Conservation (phyloP, 2,888 invertebrate genomes). For the Acronicta alni region DNA sequence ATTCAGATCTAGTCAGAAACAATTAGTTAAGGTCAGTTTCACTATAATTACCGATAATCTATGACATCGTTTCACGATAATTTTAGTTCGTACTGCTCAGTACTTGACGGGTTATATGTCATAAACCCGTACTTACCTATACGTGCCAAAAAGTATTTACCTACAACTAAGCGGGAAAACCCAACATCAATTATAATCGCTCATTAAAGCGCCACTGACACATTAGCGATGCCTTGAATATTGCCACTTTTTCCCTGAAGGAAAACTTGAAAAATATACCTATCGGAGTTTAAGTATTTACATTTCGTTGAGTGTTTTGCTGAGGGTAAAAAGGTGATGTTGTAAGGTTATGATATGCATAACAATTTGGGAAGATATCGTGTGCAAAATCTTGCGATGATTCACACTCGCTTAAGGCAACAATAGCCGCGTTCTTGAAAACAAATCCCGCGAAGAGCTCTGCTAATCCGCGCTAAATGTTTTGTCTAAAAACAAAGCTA, state of each 20-base stretch:
- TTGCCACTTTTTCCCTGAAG: constrained; percentile 10
- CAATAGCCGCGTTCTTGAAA: too few species aligned
- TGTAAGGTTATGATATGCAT: not conserved
- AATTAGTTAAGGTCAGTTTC: constrained; percentile 17
- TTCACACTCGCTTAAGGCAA: constrained; percentile 8
- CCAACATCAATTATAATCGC: constrained; percentile 27
- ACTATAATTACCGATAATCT: constrained; percentile 7
- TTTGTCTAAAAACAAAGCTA: too few species aligned
- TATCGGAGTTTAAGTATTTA: constrained; percentile 7
- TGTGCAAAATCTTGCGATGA: constrained; percentile 18
- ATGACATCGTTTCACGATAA: constrained; percentile 11
- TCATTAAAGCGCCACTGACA: constrained; percentile 27
- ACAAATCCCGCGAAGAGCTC: too few species aligned
- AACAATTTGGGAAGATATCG: constrained; percentile 3
- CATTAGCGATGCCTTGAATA: constrained; percentile 10
- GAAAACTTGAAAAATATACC: constrained; percentile 13
- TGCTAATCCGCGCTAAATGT: too few species aligned
- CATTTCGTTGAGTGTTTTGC: constrained; percentile 7
- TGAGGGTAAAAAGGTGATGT: not conserved
- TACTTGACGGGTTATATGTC: constrained; percentile 19
- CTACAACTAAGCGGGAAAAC: constrained; percentile 24
- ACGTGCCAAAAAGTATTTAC: constrained; percentile 28
- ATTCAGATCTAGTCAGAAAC: constrained; percentile 13
- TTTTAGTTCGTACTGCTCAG: constrained; percentile 6
- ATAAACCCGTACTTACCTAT: constrained; percentile 30